Evolutionary conservation across 2,888 invertebrate genomes (phyloP).

Genomic region (Ichneumoninae sp.): DNA sequence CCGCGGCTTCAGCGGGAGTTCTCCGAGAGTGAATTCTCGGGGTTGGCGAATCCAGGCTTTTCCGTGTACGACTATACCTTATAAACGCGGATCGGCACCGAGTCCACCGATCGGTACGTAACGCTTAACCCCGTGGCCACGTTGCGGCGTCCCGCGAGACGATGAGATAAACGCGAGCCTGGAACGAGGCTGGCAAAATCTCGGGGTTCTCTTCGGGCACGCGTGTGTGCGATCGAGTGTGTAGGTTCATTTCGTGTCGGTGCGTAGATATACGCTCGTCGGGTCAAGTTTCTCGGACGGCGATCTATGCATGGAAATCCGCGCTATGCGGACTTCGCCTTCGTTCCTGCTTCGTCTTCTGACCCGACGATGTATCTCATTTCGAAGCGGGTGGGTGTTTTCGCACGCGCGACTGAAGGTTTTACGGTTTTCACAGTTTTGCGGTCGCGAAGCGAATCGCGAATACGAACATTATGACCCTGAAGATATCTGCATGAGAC

Average conservation of each 20-base stretch:
- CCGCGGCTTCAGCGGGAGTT: conserved; percentile 28
- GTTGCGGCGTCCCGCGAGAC: conserved; percentile 19
- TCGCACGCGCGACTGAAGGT: conserved; percentile 51
- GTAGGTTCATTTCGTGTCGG: conserved; percentile 21
- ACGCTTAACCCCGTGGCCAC: conserved; percentile 54
- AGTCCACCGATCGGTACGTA: conserved; percentile 42
- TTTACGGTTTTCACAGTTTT: conserved; percentile 51
- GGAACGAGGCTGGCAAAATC: conserved; percentile 31
- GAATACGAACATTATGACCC: no score
- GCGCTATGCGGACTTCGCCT: conserved; percentile 4
- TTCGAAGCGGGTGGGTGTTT: conserved; percentile 63
- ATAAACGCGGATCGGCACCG: conserved; percentile 32
- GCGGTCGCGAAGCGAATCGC: conserved; percentile 59
- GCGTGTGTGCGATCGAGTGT: conserved; percentile 23
- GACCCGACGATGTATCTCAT: conserved; percentile 7
- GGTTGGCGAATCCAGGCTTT: conserved; percentile 51
- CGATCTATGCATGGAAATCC: conserved; percentile 23
- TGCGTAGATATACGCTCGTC: conserved; percentile 3
- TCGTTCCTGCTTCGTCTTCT: conserved; percentile 9
- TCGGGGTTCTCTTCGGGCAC: background rate
- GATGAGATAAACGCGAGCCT: conserved; percentile 53
- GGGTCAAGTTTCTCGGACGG: conserved; percentile 44
- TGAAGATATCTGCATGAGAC: background rate
- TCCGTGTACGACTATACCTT: conserved; percentile 22
- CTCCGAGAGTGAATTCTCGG: conserved; percentile 50